Base-by-base conservation (phyloP, 2,888 invertebrate species). In the Microchrysa polita region DNA sequence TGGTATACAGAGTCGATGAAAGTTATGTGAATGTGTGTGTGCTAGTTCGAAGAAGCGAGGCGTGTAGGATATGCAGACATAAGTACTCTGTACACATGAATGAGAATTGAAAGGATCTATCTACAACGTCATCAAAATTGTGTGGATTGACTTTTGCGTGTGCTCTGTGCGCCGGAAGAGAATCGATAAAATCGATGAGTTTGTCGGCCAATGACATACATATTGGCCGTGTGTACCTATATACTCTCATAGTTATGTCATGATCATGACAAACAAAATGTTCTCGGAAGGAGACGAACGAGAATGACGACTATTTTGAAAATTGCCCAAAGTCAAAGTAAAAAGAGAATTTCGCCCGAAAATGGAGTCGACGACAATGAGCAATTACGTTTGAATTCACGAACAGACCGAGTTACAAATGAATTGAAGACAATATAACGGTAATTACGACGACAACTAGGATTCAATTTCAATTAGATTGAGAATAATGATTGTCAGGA, bases 181-280 rank as follows among this genome's bases (percentile, higher is more conserved):
- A 55, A 55, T 16, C 55, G 55, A 55, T 55, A 22, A 22, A 55
- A 55, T 55, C 55, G 20, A 55, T 55, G 55, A 20, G 22, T n/a
- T 10, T 52, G 52, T 16, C 4, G 5, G 55, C 18, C 55, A 55
- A 18, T 55, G 55, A 16, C 55, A 55, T 22, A 55, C 20, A n/a
- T n/a, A n/a, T n/a, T n/a, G n/a, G n/a, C n/a, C n/a, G n/a, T n/a
- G n/a, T n/a, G n/a, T n/a, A n/a, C n/a, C n/a, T n/a, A n/a, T n/a
- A n/a, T n/a, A n/a, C n/a, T n/a, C n/a, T n/a, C n/a, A n/a, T n/a
- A n/a, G n/a, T 55, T 55, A 52, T 16, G 16, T 16, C 5, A 10
- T 52, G 52, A 34, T 16, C 5, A 10, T 52, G 52, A 34, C 2
- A 34, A 34, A 34, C 27, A 34, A 2, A n/a, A 34, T 7, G 7